Evolutionary conservation across 2,113 vertebrate genomes (phyloP), one percentile per base, ranked within the genome.

Genomic region (Scophthalmus maximus): DNA sequence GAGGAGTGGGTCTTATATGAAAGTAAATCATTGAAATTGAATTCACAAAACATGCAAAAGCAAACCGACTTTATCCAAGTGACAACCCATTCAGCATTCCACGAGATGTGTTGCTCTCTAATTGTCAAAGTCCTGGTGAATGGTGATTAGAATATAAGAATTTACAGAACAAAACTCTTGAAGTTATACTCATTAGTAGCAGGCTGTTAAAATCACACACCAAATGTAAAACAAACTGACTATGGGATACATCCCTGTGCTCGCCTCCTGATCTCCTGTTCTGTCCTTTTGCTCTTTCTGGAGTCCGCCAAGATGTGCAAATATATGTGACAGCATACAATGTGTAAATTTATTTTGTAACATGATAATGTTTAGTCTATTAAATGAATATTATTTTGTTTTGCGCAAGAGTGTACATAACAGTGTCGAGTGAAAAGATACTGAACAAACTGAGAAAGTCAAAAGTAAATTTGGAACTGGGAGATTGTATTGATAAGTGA

Each of bases 261-360:
- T 84, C 65, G 47, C 32, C 68, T 84, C 81, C 47, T 27, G 76
- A 69, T 80, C 68, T 84, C 81, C 47, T 27, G 76, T 72, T 80
- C 65, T 83, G 78, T 84, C 58, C 82, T 88, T 83, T 81, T 87
- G 82, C 82, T 87, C 76, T 89, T 87, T 85, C 85, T 88, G 44
- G 62, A 77, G 25, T 82, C 87, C 79, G 84, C 83, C 72, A 64
- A 63, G 7, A 73, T 81, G 42, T 76, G 58, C 20, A 59, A 68
- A 68, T 25, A 12, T 34, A 9, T 34, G 32, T 9, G 9, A 6
- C 9, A 34, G 32, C 9, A 34, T 34, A 34, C 9, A 6, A 34
- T 9, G 9, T 34, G 32, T 34, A 6, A 6, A 34, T 34, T 9
- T 34, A 6, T 9, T 34, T 34, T 6, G 9, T 34, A 6, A 34